Evolutionary conservation across 2,888 invertebrate genomes (phyloP), one percentile per base, ranked within the genome.

Genomic region (Euproctis similis): DNA sequence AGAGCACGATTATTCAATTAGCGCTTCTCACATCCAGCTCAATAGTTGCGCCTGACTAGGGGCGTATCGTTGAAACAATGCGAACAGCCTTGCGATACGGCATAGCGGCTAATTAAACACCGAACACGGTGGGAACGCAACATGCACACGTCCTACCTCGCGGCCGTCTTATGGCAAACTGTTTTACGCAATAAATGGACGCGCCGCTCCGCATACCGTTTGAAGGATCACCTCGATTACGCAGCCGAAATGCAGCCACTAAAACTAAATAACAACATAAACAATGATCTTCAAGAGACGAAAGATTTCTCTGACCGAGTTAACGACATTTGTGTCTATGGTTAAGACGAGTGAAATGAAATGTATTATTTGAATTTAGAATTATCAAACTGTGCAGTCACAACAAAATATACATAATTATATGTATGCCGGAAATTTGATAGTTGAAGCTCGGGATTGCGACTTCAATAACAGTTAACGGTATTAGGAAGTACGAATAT

Each of bases 181-280:
- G 65, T 49, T 67, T 67, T 65, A 70, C 64, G 66, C 69, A 66
- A 68, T 62, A 47, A 61, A 61, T 58, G 56, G 60, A 67, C 60
- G 59, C 57, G 59, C 53, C 49, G 48, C 58, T 47, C 67, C 61
- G 71, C 74, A 77, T 77, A 71, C 78, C 72, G 73, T 62, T 67
- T 65, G 67, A 71, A 75, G 77, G 75, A 76, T 71, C 75, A 65
- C 74, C 71, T 70, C 74, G 68, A 73, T 73, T 72, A 75, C 74
- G 60, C 56, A 62, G 66, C 60, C 62, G 45, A 67, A 68, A 64
- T 60, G 46, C 61, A 60, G 62, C 68, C 55, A 65, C 68, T 55
- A 59, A 62, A 69, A 68, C 62, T 55, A 55, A 45, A 50, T 69
- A 69, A 67, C 58, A 56, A 53, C 34, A 40, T 66, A 70, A 73